Conservation (phyloP, 53 echinoderm and acorn worm genomes). For the Paelopatides confundens region DNA sequence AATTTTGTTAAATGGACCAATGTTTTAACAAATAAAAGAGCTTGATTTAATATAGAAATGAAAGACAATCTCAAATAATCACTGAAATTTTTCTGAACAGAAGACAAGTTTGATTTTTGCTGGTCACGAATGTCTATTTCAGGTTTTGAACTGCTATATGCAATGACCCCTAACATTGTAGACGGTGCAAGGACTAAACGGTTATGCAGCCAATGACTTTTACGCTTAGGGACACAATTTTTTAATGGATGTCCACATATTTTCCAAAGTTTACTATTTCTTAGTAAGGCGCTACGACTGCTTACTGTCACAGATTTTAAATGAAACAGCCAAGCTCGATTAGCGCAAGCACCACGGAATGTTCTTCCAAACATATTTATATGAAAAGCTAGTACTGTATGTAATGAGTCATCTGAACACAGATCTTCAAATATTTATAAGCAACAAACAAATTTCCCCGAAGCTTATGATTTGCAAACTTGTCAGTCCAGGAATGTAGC, state of each 20-base stretch:
- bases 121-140: neutral
- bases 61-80: neutral
- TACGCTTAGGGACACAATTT: neutral
- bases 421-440: no score
- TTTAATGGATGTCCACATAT: neutral
- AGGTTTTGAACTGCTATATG: neutral
- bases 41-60: neutral
- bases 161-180: neutral
- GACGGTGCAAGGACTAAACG: neutral
- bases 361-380: neutral
- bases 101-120: neutral
- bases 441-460: no score
- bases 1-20: slow-evolving; percentile 57
- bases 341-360: neutral
- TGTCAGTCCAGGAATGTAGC: no score
- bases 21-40: neutral
- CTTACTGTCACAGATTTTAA: neutral
- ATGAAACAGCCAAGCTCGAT: neutral
- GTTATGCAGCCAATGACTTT: neutral
- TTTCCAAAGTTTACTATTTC: neutral
- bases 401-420: no score
- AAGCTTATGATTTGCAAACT: no score
- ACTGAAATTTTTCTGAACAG: neutral
- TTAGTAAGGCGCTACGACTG: neutral
- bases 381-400: no score